Evolutionary conservation across 2,113 vertebrate genomes (phyloP).

Genomic region (Lophotis ruficrista): DNA sequence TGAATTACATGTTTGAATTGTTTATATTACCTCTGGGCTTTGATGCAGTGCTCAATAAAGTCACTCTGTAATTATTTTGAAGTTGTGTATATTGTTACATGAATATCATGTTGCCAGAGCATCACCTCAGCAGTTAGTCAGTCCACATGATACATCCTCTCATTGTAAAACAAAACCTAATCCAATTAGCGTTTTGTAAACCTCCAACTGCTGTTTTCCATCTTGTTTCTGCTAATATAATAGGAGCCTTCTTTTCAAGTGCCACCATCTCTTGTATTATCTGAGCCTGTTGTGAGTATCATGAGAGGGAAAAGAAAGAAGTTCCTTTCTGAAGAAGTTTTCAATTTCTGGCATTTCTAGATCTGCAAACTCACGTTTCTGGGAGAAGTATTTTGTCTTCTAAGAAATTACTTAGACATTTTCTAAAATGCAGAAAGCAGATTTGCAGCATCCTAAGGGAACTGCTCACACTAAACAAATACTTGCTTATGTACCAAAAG

Average conservation of each 20-base stretch:
- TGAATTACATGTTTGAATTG: not conserved
- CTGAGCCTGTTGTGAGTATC: not conserved
- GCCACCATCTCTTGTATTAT: not conserved
- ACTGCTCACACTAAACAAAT: not conserved
- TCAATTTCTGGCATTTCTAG: not conserved
- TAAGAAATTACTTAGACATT: not conserved
- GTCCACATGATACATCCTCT: not conserved
- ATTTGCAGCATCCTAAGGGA: not conserved
- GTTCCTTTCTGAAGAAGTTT: not conserved
- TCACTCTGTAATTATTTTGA: slow-evolving; percentile 1
- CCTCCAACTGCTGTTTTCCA: not conserved
- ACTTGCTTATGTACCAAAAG: not conserved
- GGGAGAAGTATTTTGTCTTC: not conserved
- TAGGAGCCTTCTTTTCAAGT: not conserved
- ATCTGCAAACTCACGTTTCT: not conserved
- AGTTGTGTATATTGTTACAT: not conserved
- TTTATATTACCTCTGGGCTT: not conserved
- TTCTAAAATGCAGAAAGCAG: not conserved
- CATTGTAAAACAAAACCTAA: not conserved
- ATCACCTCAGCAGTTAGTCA: not conserved
- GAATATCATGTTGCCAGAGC: not conserved
- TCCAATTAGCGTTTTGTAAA: not conserved
- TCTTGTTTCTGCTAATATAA: not conserved
- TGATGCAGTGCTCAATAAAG: not conserved
- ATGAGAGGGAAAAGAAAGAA: not conserved